Base-by-base conservation (phyloP, 2,113 vertebrate genomes). In the Chlamydotis undulata region DNA sequence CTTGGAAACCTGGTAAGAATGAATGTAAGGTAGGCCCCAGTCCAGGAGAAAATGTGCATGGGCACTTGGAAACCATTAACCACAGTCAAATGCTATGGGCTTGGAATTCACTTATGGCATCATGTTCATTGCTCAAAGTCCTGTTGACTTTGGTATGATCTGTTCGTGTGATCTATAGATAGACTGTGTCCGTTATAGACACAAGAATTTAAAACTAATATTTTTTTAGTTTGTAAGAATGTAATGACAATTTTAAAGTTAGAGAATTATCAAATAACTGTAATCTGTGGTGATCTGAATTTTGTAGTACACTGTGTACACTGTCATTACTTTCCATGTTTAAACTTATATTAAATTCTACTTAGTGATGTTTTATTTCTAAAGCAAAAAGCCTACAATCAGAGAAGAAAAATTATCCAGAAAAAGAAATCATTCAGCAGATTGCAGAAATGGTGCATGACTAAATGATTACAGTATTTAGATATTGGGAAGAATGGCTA, bases 401-500 rank as follows among this genome's bases (percentile, higher is more conserved):
- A 31, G 82, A 50, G 67, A 86, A 83, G n/a, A 63, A 95, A 88
- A 93, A 93, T 73, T 57, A 96, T 83, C 53, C 77, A 96, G 80
- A 61, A 85, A 94, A 97, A 93, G 90, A 91, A 96, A 89, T 93
- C 56, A 67, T 95, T 97, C 85, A 82, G 84, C 82, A 96, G 83
- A 92, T 85, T 4, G 0, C 60, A 67, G 90, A 94, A 97, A 74
- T 93, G 86, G 95, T 97, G 93, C 71, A 45, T 96, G 96, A 94
- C 92, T 93, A 70, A 96, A 95, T 93, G 37, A 94, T 95, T 95
- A 92, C 22, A 18, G 77, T 87, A 84, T 93, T 79, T 91, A 95
- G 95, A 91, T 93, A 83, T 84, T 97, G 86, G 69, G 75, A 90
- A 90, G 91, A 96, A 94, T 80, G 60, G 92, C 71, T 92, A 94